These are phyloP conservation scores for Drosophila putrida DNA, from an alignment of 2,888 invertebrate species.

Conservation along the genomic window DNA sequence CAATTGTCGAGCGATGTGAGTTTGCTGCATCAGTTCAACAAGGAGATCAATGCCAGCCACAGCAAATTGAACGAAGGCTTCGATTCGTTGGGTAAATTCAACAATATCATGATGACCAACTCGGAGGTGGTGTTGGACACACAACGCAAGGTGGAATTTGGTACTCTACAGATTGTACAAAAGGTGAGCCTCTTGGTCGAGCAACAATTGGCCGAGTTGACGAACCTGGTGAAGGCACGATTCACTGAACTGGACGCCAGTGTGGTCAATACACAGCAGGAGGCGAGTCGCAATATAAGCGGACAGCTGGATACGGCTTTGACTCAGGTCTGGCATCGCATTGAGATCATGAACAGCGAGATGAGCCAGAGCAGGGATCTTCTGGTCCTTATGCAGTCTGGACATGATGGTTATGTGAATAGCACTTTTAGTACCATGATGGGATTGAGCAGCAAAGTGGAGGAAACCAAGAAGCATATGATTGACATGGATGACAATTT, in stretches of 20 bases:
- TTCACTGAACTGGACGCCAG: conserved; percentile 90
- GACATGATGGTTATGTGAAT: conserved; percentile 92
- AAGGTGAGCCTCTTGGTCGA: conserved; percentile 91
- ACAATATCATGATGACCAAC: conserved; percentile 92
- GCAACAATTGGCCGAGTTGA: conserved; percentile 88
- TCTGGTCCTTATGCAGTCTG: conserved; percentile 90
- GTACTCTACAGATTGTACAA: conserved; percentile 92
- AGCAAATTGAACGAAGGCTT: conserved; percentile 87
- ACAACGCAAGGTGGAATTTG: conserved; percentile 93
- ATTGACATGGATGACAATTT: conserved; percentile 92
- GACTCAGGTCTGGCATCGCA: conserved; percentile 95
- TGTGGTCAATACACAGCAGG: conserved; percentile 90
- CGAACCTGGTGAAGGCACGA: conserved; percentile 88
- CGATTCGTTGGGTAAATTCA: conserved; percentile 88
- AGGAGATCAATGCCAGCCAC: conserved; percentile 87
- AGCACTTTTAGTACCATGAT: conserved; percentile 91
- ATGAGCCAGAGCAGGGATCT: conserved; percentile 91
- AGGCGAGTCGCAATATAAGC: conserved; percentile 90
- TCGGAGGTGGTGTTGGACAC: conserved; percentile 94
- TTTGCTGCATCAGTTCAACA: conserved; percentile 87
- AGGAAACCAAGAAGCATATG: conserved; percentile 91
- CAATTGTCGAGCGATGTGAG: conserved; percentile 87
- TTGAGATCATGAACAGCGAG: conserved; percentile 94
- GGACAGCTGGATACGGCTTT: conserved; percentile 92
- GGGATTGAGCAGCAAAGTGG: conserved; percentile 92